A percentile compares a stretch with the other conserved stretches of the same genome.
Evolutionary conservation across 2,888 invertebrate genomes (phyloP).

Genomic region (Andrena bicolor): DNA sequence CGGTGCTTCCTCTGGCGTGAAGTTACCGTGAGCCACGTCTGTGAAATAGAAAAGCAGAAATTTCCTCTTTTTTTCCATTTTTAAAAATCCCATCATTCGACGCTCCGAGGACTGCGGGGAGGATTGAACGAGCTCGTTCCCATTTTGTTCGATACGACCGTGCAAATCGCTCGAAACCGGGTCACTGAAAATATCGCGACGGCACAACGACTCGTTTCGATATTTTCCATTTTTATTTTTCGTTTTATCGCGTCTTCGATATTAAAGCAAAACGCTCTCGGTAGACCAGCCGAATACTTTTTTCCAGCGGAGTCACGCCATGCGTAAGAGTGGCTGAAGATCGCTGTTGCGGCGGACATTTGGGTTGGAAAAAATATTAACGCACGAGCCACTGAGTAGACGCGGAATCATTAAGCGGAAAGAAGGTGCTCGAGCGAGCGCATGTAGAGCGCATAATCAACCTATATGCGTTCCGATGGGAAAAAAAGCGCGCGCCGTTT

Average conservation of each 20-base stretch:
- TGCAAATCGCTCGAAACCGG: slow-evolving; percentile 10
- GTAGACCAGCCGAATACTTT: background rate
- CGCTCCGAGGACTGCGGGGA: background rate
- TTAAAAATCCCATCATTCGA: background rate
- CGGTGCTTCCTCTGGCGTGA: slow-evolving; percentile 89
- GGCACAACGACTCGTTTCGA: background rate
- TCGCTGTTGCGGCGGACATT: slow-evolving; percentile 25
- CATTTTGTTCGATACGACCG: slow-evolving; percentile 1
- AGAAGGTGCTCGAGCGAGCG: slow-evolving; percentile 48
- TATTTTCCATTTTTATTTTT: background rate
- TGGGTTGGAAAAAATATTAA: slow-evolving; percentile 49
- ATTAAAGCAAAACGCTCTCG: slow-evolving; percentile 4
- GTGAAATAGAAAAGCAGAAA: slow-evolving; percentile 51
- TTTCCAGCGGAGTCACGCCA: slow-evolving; percentile 14
- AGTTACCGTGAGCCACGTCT: slow-evolving; percentile 91
- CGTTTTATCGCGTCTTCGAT: background rate
- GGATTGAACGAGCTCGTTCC: slow-evolving; percentile 31
- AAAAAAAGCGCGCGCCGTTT: slow-evolving; percentile 26
- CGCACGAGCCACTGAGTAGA: slow-evolving; percentile 46
- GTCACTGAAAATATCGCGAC: slow-evolving; percentile 24
- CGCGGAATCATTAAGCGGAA: slow-evolving; percentile 54
- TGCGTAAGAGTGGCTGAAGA: slow-evolving; percentile 18
- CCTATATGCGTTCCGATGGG: slow-evolving; percentile 57
- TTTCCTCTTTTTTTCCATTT: background rate
- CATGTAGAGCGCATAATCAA: slow-evolving; percentile 67